Evolutionary conservation across 2,113 vertebrate species (phyloP).

Genomic region (Crocuta crocuta): DNA sequence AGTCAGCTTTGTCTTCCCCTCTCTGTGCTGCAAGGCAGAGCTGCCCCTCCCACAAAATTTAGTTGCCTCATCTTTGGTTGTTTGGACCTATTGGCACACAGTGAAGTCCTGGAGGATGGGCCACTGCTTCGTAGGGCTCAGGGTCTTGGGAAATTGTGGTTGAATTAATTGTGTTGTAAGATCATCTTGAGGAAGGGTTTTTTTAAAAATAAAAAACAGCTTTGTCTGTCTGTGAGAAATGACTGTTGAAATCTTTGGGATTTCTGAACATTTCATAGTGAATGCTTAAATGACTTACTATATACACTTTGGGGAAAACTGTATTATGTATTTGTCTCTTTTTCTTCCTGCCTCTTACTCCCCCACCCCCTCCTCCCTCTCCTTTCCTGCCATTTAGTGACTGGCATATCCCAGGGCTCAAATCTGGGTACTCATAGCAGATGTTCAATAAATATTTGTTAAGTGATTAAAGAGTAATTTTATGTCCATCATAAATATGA

Average conservation of each 20-base stretch:
- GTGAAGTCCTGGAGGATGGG: background rate
- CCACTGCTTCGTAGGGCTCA: background rate
- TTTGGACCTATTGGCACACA: background rate
- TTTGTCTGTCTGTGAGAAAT: constrained; percentile 14
- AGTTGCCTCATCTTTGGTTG: background rate
- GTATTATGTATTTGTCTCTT: background rate
- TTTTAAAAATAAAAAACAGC: constrained; percentile 4
- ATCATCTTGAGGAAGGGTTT: background rate
- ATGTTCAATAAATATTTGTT: background rate
- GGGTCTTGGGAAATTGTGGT: constrained; percentile 17
- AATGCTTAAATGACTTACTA: background rate
- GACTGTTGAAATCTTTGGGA: constrained; percentile 29
- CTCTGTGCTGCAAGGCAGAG: background rate
- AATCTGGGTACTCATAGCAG: background rate
- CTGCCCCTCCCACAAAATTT: background rate
- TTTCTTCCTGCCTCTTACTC: background rate
- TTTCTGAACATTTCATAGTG: constrained; percentile 45
- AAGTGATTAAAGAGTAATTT: background rate
- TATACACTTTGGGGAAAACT: background rate
- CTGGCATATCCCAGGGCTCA: background rate
- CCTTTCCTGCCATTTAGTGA: background rate
- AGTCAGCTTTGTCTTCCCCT: background rate
- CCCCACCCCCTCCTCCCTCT: rapidly evolving
- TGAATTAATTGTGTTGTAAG: constrained; percentile 35
- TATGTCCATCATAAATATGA: background rate